Evolutionary conservation across 1,140 invertebrate genomes (phyloP).

Genomic region (Schlechtendalia chinensis): DNA sequence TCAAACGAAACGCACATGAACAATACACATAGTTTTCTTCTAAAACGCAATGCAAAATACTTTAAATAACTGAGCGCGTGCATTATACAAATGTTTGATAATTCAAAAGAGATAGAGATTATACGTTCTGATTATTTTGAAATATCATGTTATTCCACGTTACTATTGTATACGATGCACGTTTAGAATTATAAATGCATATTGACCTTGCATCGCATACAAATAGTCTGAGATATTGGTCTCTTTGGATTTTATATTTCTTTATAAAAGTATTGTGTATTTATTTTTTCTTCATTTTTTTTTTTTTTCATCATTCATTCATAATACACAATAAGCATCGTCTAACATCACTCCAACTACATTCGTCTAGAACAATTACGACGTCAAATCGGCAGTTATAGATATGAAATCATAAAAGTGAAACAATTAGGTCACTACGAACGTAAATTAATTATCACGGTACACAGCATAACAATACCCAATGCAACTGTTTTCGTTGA

Average conservation of each 20-base stretch:
- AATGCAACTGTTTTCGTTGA: neutral
- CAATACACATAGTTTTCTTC: neutral
- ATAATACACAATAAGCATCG: no score
- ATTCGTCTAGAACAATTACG: neutral
- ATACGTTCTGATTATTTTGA: constrained; percentile 15
- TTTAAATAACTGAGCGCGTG: neutral
- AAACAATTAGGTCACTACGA: constrained; percentile 12
- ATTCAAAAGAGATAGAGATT: constrained; percentile 7
- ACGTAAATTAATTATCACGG: constrained; percentile 16
- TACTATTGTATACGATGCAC: neutral
- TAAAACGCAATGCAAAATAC: neutral
- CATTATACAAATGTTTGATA: constrained; percentile 6
- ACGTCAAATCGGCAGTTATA: neutral
- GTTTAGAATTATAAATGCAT: constrained; percentile 15
- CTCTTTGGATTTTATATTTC: neutral
- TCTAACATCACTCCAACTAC: neutral
- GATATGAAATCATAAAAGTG: constrained; percentile 7
- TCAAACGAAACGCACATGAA: no score
- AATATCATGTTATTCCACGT: neutral
- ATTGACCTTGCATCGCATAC: constrained; percentile 29
- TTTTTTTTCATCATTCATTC: neutral
- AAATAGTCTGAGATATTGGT: constrained; percentile 2
- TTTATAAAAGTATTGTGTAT: neutral
- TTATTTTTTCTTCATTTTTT: constrained; percentile 2
- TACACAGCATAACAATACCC: neutral